Percentiles rank a stretch among this genome's conserved stretches.
These are phyloP conservation scores for Paramormyrops hopkinsi DNA, from an alignment of 2,797 vertebrate genomes.

Conservation along the genomic window DNA sequence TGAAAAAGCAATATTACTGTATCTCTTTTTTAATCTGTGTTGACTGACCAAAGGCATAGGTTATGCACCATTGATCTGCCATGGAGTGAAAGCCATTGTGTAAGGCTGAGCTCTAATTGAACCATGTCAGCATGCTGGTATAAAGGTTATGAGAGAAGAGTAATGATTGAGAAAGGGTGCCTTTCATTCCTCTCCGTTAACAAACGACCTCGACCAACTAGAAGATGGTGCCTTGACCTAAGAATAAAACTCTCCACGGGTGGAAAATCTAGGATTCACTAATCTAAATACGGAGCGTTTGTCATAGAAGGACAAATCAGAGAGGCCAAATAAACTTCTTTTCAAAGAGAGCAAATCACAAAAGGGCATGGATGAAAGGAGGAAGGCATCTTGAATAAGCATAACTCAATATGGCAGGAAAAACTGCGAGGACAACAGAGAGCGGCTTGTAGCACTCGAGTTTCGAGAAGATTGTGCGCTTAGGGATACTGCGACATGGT, in stretches of 20 bases:
- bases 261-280: background rate
- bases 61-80: background rate
- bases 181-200: background rate
- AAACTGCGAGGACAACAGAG: background rate
- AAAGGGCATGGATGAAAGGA: background rate
- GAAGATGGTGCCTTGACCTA: background rate
- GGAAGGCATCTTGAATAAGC: background rate
- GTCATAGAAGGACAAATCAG: background rate
- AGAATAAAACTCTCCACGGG: background rate
- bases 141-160: background rate
- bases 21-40: background rate
- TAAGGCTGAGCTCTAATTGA: background rate
- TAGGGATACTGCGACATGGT: constrained; percentile 1
- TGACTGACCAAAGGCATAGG: background rate
- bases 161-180: background rate
- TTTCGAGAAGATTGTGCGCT: background rate
- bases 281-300: background rate
- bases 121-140: background rate
- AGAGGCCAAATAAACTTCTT: background rate
- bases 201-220: background rate
- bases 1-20: background rate
- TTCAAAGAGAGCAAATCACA: background rate
- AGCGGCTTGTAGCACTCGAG: background rate
- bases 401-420: constrained; percentile 5
- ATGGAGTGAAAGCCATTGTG: background rate